phyloP scores from a whole-genome alignment of 2,113 vertebrate species.

The Mystacornis crossleyi region DNA sequence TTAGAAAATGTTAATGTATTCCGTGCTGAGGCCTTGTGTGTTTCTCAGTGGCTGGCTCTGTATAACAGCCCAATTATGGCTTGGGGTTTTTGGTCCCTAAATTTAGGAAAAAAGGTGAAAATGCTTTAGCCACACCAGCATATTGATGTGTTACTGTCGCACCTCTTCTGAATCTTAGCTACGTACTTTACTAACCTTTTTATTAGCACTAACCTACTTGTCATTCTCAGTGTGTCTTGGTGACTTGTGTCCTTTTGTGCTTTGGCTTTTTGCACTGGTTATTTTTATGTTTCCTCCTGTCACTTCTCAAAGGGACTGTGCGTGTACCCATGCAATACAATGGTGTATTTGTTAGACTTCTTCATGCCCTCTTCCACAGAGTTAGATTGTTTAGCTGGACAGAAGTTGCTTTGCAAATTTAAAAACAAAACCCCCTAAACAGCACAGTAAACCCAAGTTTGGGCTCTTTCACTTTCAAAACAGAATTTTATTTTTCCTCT shows the following conservation, averaged over 20 bases:
- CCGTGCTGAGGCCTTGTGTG: background rate
- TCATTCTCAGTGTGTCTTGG: background rate
- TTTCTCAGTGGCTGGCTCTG: background rate
- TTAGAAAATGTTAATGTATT: background rate
- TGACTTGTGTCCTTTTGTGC: background rate
- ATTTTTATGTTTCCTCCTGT: background rate
- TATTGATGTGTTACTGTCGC: rapidly evolving
- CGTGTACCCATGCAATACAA: background rate
- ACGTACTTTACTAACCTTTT: background rate
- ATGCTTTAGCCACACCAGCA: background rate
- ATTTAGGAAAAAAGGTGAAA: background rate
- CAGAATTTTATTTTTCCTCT: background rate
- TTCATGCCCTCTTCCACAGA: background rate
- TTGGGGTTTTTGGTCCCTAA: background rate
- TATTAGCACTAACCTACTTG: background rate
- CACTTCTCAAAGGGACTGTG: background rate
- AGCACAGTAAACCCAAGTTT: background rate
- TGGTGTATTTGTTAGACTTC: background rate
- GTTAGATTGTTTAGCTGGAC: rapidly evolving
- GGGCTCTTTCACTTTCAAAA: background rate
- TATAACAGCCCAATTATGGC: background rate
- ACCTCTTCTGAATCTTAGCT: background rate
- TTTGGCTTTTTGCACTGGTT: background rate
- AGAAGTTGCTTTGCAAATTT: background rate
- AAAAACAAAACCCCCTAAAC: background rate